These are phyloP conservation scores for Microchirus variegatus DNA, from an alignment of 2,797 vertebrate genomes.

Conservation along the genomic window DNA sequence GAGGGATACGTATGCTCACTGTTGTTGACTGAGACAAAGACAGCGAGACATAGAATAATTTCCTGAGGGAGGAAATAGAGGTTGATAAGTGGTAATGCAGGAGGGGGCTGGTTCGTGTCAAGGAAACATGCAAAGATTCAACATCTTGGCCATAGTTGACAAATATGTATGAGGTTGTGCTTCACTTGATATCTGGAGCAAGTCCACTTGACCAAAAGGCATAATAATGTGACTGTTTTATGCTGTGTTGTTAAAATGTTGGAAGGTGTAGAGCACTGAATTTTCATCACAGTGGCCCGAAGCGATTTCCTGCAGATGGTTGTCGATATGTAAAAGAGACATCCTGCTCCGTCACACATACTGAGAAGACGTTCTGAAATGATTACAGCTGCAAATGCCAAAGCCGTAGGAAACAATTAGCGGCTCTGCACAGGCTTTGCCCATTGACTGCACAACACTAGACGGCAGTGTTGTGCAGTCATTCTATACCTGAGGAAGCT, in stretches of 20 bases:
- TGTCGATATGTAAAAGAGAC: conserved; percentile 9
- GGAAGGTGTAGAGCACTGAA: too few species aligned
- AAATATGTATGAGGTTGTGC: background rate
- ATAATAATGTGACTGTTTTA: too few species aligned
- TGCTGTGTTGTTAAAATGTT: too few species aligned
- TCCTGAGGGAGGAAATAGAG: conserved; percentile 37
- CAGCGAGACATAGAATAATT: background rate
- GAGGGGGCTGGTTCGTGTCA: conserved; percentile 7
- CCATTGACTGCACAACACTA: background rate
- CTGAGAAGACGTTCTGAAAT: background rate
- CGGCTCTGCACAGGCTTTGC: conserved; percentile 1
- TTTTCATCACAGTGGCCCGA: too few species aligned
- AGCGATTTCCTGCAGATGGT: too few species aligned
- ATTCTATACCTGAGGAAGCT: background rate
- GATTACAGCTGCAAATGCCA: conserved; percentile 6
- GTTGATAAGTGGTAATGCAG: background rate
- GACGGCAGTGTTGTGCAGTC: conserved; percentile 12
- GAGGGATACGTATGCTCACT: background rate
- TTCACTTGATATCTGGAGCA: too few species aligned
- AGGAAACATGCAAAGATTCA: background rate
- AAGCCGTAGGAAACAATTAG: background rate
- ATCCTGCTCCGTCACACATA: conserved; percentile 11
- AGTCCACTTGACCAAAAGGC: too few species aligned
- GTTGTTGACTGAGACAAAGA: conserved; percentile 7
- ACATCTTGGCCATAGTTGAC: background rate